Conservation (phyloP, 2,113 vertebrate genomes). For the Leptosomus discolor region DNA sequence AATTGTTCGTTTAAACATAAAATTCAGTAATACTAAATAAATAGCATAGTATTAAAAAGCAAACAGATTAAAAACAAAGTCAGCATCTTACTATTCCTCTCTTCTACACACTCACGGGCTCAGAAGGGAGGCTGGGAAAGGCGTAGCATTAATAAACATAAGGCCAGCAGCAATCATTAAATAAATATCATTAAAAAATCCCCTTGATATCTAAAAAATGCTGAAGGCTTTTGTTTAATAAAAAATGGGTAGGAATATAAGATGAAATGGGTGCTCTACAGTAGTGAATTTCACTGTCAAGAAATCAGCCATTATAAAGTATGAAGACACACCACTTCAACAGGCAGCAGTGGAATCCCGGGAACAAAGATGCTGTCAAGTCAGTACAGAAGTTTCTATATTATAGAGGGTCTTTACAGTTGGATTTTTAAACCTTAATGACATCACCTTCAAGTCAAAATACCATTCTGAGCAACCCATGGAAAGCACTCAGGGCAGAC, state of each 20-base stretch:
- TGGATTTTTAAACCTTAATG: neutral
- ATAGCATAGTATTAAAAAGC: neutral
- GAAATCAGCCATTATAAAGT: neutral
- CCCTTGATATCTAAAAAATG: conserved; percentile 34
- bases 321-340: neutral
- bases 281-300: neutral
- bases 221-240: conserved; percentile 40
- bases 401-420: neutral
- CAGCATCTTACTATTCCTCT: neutral
- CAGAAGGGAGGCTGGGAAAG: conserved; percentile 6
- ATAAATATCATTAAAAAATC: conserved; percentile 7
- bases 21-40: conserved; percentile 17
- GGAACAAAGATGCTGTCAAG: neutral
- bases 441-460: neutral
- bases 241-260: neutral
- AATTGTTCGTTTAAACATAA: conserved; percentile 8
- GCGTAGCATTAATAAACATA: conserved; percentile 40
- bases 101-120: neutral
- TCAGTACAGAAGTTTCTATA: neutral
- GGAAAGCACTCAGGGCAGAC: neutral
- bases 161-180: conserved; percentile 43
- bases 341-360: neutral
- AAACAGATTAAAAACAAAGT: conserved; percentile 37
- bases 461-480: neutral
- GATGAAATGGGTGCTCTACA: neutral